phyloP scores from a whole-genome alignment of 2,797 vertebrate genomes.

The Labroides dimidiatus region DNA sequence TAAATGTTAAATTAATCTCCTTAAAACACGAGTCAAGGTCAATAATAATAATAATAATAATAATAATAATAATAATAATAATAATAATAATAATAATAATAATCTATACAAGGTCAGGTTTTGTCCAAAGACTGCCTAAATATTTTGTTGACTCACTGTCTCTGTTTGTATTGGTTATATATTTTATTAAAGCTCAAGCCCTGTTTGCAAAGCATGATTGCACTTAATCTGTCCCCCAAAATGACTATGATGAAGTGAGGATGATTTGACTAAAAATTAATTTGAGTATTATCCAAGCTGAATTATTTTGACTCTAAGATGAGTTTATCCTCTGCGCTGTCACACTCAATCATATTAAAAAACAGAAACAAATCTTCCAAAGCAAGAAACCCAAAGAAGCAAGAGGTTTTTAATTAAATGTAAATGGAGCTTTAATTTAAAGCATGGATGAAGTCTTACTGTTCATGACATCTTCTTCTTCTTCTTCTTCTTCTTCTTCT shows the following conservation, averaged over 20 bases:
- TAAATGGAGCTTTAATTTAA: conserved; percentile 58
- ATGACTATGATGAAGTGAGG: conserved; percentile 20
- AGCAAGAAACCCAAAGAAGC: conserved; percentile 48
- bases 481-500: too few relatives aligned
- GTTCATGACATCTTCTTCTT: too few relatives aligned
- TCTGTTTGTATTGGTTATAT: conserved; percentile 17
- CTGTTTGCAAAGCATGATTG: conserved; percentile 27
- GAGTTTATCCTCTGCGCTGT: conserved; percentile 51
- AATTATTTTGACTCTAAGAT: conserved; percentile 32
- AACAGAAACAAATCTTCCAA: conserved; percentile 57
- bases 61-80: too few relatives aligned
- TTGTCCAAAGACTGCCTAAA: conserved; percentile 14
- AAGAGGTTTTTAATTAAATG: conserved; percentile 63
- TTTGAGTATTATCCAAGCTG: conserved; percentile 32
- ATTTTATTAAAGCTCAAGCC: conserved; percentile 21
- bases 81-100: too few relatives aligned
- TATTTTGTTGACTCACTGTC: conserved; percentile 16
- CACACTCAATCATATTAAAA: conserved; percentile 64
- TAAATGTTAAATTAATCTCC: too few relatives aligned
- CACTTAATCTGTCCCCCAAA: conserved; percentile 27
- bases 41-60: too few relatives aligned
- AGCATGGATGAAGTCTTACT: conserved; percentile 7
- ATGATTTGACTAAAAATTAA: conserved; percentile 35
- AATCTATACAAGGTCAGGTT: background rate
- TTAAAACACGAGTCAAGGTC: too few relatives aligned